phyloP scores from a whole-genome alignment of 2,113 vertebrate species.

The Phrynosoma blainvillii region DNA sequence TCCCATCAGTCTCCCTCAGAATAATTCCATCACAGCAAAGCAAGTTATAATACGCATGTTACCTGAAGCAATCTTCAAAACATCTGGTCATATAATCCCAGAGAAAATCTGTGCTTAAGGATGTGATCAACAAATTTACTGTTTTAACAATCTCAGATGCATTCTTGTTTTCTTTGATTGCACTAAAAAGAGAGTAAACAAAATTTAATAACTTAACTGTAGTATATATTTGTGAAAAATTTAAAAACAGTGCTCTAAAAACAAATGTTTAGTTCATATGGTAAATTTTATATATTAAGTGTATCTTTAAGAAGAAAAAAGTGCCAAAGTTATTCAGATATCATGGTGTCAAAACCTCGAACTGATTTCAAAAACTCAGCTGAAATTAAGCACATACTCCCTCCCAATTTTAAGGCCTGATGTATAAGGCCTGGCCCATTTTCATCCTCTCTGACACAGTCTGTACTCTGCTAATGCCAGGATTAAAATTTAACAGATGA shows the following conservation, averaged over 20 bases:
- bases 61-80: conserved; percentile 91
- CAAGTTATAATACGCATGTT: conserved; percentile 21
- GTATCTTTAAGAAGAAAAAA: neutral
- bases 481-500: neutral
- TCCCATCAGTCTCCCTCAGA: neutral
- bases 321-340: neutral
- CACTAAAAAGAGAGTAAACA: conserved; percentile 71
- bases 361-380: neutral
- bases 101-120: conserved; percentile 91
- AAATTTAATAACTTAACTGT: neutral
- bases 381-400: neutral
- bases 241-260: neutral
- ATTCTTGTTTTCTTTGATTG: conserved; percentile 92
- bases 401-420: neutral
- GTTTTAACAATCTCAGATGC: conserved; percentile 96
- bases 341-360: neutral
- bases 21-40: conserved; percentile 21
- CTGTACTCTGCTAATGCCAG: neutral
- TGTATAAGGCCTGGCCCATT: neutral
- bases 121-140: conserved; percentile 90
- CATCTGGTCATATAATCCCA: conserved; percentile 93
- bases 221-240: neutral
- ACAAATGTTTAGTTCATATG: neutral
- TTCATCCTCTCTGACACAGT: neutral
- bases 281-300: neutral